Percentiles rank a stretch among this genome's conserved stretches.
Evolutionary conservation across 1,140 invertebrate genomes (phyloP).

Genomic region (Melitaea cinxia): DNA sequence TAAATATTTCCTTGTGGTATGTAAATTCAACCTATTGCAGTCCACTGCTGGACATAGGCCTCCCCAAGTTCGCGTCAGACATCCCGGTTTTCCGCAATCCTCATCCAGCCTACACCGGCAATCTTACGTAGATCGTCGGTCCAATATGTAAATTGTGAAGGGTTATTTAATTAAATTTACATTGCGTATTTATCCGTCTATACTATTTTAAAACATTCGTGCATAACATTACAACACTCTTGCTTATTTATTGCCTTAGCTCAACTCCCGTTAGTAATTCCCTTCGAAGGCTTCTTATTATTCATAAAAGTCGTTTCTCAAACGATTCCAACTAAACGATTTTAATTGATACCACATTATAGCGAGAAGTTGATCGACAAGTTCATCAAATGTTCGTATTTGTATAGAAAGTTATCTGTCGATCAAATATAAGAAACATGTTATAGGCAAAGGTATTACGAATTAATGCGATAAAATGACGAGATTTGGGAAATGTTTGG

Average conservation of each 20-base stretch:
- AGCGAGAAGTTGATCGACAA: constrained; percentile 9
- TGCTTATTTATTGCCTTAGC: constrained; percentile 9
- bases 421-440: constrained; percentile 36
- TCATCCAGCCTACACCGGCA: too few species aligned
- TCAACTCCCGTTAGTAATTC: constrained; percentile 3
- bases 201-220: background rate
- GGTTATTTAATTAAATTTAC: background rate
- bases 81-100: too few species aligned
- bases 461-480: background rate
- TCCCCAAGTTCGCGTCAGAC: too few species aligned
- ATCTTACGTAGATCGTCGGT: too few species aligned
- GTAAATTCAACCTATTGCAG: too few species aligned
- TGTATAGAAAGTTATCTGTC: constrained; percentile 38
- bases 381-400: constrained; percentile 20
- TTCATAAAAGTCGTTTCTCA: constrained; percentile 9
- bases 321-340: constrained; percentile 3
- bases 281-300: constrained; percentile 2
- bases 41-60: too few species aligned
- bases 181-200: background rate
- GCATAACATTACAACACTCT: background rate
- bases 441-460: constrained; percentile 11
- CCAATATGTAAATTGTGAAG: background rate
- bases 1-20: too few species aligned
- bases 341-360: constrained; percentile 14
- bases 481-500: background rate